Conservation (phyloP, 1,140 invertebrate genomes). For the Neelides sp. region DNA sequence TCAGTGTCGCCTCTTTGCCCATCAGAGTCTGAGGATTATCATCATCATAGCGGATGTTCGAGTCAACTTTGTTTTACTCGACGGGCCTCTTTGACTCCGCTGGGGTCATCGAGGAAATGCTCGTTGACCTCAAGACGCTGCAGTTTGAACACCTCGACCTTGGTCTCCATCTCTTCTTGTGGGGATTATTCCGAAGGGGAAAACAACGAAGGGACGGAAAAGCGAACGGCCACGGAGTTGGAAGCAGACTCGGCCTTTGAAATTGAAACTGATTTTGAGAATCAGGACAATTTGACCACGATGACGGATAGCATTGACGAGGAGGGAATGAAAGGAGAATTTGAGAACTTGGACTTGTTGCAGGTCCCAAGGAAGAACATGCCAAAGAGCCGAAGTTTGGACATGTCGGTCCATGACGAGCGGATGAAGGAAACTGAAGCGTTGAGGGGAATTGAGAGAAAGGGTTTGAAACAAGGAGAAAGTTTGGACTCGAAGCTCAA, state of each 20-base stretch:
- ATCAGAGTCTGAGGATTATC: conserved; percentile 49
- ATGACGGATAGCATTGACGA: neutral
- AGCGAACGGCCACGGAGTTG: conserved; percentile 4
- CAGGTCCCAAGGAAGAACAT: conserved; percentile 29
- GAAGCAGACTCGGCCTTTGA: conserved; percentile 27
- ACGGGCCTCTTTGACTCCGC: conserved; percentile 36
- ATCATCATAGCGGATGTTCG: conserved; percentile 3
- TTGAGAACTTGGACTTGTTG: conserved; percentile 20
- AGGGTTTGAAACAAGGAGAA: conserved; percentile 18
- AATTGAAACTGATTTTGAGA: conserved; percentile 13
- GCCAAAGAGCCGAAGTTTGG: conserved; percentile 32
- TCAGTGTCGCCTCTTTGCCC: conserved; percentile 61
- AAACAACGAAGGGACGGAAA: conserved; percentile 6
- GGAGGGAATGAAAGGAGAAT: neutral
- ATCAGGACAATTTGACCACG: neutral
- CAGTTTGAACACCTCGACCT: conserved; percentile 18
- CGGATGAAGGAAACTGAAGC: neutral
- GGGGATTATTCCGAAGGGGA: conserved; percentile 15
- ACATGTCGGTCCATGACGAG: conserved; percentile 14
- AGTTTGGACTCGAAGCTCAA: conserved; percentile 29
- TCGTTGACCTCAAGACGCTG: conserved; percentile 19
- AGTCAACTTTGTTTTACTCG: conserved; percentile 10
- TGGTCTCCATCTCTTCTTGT: conserved; percentile 7
- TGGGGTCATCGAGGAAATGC: conserved; percentile 18
- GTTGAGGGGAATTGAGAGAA: neutral